Conservation (phyloP, 2,113 vertebrate species). For the Pollimyrus isidori region DNA sequence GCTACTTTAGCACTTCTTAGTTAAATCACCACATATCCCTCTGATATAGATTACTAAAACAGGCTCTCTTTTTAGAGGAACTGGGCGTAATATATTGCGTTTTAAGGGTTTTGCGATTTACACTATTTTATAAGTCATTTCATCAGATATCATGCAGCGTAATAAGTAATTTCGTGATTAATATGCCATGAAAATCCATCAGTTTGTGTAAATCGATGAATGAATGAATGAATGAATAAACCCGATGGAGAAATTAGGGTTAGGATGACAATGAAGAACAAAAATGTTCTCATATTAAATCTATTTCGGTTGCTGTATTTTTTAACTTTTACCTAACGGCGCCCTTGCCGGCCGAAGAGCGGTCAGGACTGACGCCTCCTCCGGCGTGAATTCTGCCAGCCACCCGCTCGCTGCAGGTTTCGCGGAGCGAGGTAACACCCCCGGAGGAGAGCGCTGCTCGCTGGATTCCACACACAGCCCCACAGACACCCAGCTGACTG, state of each 20-base stretch:
- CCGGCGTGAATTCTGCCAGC: background rate
- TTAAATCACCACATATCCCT: background rate
- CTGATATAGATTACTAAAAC: background rate
- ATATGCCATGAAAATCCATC: background rate
- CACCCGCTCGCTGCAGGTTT: background rate
- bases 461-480: background rate
- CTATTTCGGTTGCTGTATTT: background rate
- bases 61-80: background rate
- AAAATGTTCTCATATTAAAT: background rate
- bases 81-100: background rate
- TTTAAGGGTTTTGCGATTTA: background rate
- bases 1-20: background rate
- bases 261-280: background rate
- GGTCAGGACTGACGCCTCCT: background rate
- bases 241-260: background rate
- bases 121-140: background rate
- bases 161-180: background rate
- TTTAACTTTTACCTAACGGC: background rate
- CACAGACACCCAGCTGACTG: background rate
- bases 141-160: background rate
- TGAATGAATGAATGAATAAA: background rate
- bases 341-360: background rate
- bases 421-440: background rate
- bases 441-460: background rate
- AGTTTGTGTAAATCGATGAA: background rate